Evolutionary conservation across 2,113 vertebrate species (phyloP), one percentile per base, ranked within the genome.

Genomic region (Petroica traversi): DNA sequence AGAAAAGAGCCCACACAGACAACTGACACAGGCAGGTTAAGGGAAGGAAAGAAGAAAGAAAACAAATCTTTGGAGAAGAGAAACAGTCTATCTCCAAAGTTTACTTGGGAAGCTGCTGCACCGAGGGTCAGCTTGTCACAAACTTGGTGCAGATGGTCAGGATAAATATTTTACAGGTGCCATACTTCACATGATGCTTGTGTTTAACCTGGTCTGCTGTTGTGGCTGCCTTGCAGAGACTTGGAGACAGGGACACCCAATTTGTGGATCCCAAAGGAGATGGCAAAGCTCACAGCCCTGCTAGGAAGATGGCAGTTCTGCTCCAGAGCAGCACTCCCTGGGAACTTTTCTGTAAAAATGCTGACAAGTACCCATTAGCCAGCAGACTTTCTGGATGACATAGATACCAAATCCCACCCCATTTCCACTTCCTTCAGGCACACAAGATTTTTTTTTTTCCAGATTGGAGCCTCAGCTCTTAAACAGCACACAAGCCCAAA

Each of bases 361-460:
- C 88, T 93, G 92, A 83, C 90, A 91, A 46, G 46, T 41, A 38
- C 29, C 85, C 67, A 71, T 71, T 29, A 80, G 58, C 69, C 88
- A 89, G 69, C 71, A 92, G 88, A 83, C 72, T 85, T 78, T 84
- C 58, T 80, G 86, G 52, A 95, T 91, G 79, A 94, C 88, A 96
- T 43, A 91, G 90, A 83, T 46, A 86, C 46, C 46, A 83, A 92
- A 89, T 91, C 85, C 72, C 67, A 88, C 16, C 78, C 75, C 46
- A 34, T 43, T 92, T 89, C 81, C 72, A 75, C 55, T 85, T 91
- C 91, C 91, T 92, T 90, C 79, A 92, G 91, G 95, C 88, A 95
- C 26, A 71, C 20, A 54, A 77, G 18, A 15, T 19, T 38, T 45
- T 41, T 83, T 63, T 15, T 45, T 25, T 1, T 22, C 4, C 34